These are phyloP conservation scores for Eufriesea mexicana DNA, from an alignment of 1,140 invertebrate species.

Conservation along the genomic window DNA sequence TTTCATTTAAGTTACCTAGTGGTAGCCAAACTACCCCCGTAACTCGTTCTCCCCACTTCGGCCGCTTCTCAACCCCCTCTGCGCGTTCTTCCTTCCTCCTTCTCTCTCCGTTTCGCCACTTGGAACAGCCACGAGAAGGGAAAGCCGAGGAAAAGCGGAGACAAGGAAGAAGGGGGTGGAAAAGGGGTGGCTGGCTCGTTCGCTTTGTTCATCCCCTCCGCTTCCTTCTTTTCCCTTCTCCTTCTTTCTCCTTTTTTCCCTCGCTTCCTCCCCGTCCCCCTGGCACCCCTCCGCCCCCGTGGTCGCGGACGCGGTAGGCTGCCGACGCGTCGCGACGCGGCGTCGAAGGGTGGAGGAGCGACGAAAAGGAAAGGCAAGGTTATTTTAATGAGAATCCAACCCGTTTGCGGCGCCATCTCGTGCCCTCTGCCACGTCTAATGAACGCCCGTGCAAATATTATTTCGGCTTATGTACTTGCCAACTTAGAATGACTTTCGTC, in stretches of 20 bases:
- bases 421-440: constrained; percentile 73
- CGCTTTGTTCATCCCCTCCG: constrained; percentile 56
- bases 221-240: constrained; percentile 43
- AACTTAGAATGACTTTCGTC: constrained; percentile 81
- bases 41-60: constrained; percentile 55
- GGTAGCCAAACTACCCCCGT: constrained; percentile 71
- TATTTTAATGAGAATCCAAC: constrained; percentile 81
- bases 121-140: neutral
- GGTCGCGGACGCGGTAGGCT: constrained; percentile 21
- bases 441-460: constrained; percentile 82
- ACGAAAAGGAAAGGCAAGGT: constrained; percentile 73
- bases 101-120: constrained; percentile 1
- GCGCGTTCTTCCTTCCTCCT: neutral
- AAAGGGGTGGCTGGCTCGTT: constrained; percentile 55
- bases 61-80: constrained; percentile 14
- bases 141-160: constrained; percentile 42
- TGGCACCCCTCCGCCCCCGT: too few species aligned
- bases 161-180: constrained; percentile 31
- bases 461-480: constrained; percentile 81
- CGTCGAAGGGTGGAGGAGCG: neutral
- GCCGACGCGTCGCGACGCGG: neutral
- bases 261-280: constrained; percentile 1
- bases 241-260: neutral
- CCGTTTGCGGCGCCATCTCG: constrained; percentile 77
- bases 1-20: constrained; percentile 75